These are phyloP conservation scores for Acrobasis repandana DNA, from an alignment of 2,888 invertebrate species.

Conservation along the genomic window DNA sequence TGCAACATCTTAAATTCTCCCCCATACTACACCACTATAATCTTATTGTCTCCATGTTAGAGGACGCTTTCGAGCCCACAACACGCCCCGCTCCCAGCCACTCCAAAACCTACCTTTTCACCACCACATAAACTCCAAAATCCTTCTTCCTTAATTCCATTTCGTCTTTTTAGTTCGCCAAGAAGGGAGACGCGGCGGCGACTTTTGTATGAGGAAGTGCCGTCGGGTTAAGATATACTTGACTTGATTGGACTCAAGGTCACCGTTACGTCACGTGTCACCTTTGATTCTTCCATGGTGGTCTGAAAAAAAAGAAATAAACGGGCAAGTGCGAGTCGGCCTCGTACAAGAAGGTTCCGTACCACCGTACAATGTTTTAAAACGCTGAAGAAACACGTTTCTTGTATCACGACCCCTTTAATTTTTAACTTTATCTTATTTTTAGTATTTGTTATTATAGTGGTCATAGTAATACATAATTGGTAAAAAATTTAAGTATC, in stretches of 20 bases:
- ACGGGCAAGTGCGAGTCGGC: too few species aligned
- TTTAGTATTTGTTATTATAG: too few species aligned
- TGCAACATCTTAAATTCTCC: constrained; percentile 7
- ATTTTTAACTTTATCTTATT: too few species aligned
- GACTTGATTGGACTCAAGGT: constrained; percentile 42
- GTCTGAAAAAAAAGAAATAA: too few species aligned
- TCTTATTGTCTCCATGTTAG: constrained; percentile 78
- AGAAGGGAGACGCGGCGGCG: constrained; percentile 68
- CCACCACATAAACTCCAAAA: constrained; percentile 28
- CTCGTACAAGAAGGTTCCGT: too few species aligned
- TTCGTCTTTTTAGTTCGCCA: constrained; percentile 31
- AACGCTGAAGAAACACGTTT: too few species aligned
- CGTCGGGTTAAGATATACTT: constrained; percentile 73
- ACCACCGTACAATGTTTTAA: too few species aligned
- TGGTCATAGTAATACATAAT: too few species aligned
- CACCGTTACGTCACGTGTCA: constrained; percentile 3
- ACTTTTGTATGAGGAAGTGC: constrained; percentile 58
- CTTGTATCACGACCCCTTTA: too few species aligned
- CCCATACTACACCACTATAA: constrained; percentile 64
- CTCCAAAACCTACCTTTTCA: neutral
- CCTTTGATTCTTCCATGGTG: too few species aligned
- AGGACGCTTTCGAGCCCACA: constrained; percentile 71
- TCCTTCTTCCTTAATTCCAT: neutral
- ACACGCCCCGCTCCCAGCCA: constrained; percentile 54
- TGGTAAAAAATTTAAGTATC: too few species aligned